Evolutionary conservation across 2,797 vertebrate species (phyloP), one percentile per base, ranked within the genome.

Genomic region (Liasis olivaceus): DNA sequence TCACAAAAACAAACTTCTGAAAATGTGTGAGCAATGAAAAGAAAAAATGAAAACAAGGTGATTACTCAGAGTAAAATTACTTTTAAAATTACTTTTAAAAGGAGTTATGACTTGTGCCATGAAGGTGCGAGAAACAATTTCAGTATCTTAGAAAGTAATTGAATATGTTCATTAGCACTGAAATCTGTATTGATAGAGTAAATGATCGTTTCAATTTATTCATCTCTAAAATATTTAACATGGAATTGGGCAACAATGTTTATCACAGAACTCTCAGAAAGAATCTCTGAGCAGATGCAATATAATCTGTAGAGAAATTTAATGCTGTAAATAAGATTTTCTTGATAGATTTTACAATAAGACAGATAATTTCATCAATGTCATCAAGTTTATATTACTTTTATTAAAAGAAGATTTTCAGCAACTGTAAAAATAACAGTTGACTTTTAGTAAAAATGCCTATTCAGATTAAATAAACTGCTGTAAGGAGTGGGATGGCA

Each of bases 141-240:
- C 58, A 63, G 28, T 87, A n/a, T 63, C 20, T 66, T 90, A 69
- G 62, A 64, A 81, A 66, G 62, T 51, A 62, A 62, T 66, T 89
- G 69, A 88, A 93, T 85, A 66, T 89, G 59, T 93, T 93, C 90
- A 91, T 91, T 89, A 91, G 69, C 47, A 63, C 72, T 85, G 86
- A 91, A 93, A 88, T 93, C 90, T 91, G 42, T 88, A 87, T 81
- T 56, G 31, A 58, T n/a, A 59, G 28, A 72, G 69, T 42, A 90
- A 85, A 93, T 93, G 56, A 90, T 87, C 77, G 64, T 66, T 93
- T 93, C 92, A 90, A 93, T 87, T 90, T 84, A 93, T 93, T 93
- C 85, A 87, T 51, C 56, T 77, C 92, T 77, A 56, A 93, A 93
- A 90, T 84, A 93, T 93, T 90, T 93, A 90, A 90, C 85, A 93